Conservation (phyloP, 2,113 vertebrate genomes). For the Myodes glareolus region DNA sequence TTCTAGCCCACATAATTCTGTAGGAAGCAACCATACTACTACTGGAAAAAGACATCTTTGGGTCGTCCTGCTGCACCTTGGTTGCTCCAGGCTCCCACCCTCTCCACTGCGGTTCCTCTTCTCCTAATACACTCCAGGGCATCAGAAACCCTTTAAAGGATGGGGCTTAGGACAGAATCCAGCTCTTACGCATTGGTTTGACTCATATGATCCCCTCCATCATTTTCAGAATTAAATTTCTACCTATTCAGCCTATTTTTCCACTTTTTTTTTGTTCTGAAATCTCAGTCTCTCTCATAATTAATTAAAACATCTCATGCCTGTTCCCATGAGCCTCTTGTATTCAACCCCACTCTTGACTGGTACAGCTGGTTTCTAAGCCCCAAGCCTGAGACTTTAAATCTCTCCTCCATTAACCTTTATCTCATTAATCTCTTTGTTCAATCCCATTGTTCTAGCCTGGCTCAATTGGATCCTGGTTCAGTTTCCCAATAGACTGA, state of each 20-base stretch:
- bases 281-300: background rate
- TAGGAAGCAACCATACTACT: background rate
- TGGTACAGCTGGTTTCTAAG: background rate
- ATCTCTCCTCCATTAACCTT: slow-evolving; percentile 14
- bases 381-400: background rate
- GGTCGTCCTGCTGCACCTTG: background rate
- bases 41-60: background rate
- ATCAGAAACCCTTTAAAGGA: background rate
- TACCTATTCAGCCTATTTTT: background rate
- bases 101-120: background rate
- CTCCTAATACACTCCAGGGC: background rate
- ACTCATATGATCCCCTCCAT: background rate
- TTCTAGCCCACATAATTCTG: background rate
- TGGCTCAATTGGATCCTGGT: background rate
- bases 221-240: background rate
- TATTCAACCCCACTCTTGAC: background rate
- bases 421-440: background rate
- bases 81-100: background rate
- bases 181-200: background rate
- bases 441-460: background rate
- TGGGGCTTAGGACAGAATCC: background rate
- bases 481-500: slow-evolving; percentile 14
- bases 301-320: background rate
- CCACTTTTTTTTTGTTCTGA: background rate
- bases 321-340: background rate